Evolutionary conservation across 2,888 invertebrate species (phyloP), one percentile per base, ranked within the genome.

Genomic region (Cataglyphis livida): DNA sequence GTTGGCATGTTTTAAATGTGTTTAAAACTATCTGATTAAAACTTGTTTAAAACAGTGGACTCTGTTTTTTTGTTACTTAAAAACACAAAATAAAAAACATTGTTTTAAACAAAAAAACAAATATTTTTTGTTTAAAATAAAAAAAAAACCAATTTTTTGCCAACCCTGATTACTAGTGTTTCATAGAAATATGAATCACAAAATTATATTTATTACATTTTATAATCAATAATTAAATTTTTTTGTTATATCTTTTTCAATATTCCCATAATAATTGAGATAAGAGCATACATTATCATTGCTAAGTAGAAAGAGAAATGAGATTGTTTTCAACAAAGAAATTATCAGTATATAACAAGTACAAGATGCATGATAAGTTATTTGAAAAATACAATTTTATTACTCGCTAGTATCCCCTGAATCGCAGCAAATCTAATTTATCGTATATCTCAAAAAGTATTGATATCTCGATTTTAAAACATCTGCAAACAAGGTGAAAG

Each of bases 341-440:
- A 18, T 44, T 68, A n/a, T 70, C 48, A 41, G 44, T 44, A 3
- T 51, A n/a, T 51, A 5, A 48, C 18, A 15, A 48, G 12, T 15
- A 64, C 6, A 18, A 48, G 18, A 66, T 10, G 2, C 3, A n/a
- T 4, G 21, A 59, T 6, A 18, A 79, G 3, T 54, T 9, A 44
- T 41, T 41, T 18, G 9, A 59, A 41, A 59, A 79, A 32, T 79
- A 18, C 18, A 21, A 25, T 18, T 25, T 76, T 51, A 38, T 74
- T 18, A 25, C 10, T 12, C 3, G 4, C 61, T 41, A 21, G 0
- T 10, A 35, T 35, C 35, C 9, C 35, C 12, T 38, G 25, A 75
- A 7, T 21, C 59, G 18, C 5, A 35, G 41, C 18, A 75, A 75
- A 71, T 44, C n/a, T n/a, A 61, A 61, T 44, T 74, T 74, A 71